phyloP scores from a whole-genome alignment of 2,888 invertebrate genomes.

The Philereme vetulata region DNA sequence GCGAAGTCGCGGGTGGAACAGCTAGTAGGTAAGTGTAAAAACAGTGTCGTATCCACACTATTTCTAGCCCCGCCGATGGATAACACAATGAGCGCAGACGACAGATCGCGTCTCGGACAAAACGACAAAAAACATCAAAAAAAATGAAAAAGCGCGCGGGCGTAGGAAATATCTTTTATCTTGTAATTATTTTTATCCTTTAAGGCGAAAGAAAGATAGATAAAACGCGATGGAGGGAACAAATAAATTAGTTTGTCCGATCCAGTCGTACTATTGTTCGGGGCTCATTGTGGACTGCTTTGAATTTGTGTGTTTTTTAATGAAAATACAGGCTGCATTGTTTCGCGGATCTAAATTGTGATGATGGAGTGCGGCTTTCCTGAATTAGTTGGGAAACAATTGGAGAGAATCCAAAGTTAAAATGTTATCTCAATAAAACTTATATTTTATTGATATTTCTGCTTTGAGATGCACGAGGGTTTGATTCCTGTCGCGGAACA shows the following conservation, averaged over 20 bases:
- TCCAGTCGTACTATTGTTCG: constrained; percentile 58
- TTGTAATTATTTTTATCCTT: constrained; percentile 84
- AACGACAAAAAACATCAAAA: constrained; percentile 56
- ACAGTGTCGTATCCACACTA: constrained; percentile 44
- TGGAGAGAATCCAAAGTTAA: constrained; percentile 11
- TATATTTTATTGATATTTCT: no score
- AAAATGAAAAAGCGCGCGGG: constrained; percentile 48
- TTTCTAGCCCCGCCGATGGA: constrained; percentile 56
- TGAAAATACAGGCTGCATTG: constrained; percentile 40
- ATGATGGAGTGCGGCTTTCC: constrained; percentile 23
- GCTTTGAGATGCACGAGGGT: no score
- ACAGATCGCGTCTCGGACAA: constrained; percentile 70
- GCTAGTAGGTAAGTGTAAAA: background rate
- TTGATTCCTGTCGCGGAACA: no score
- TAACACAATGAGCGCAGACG: constrained; percentile 65
- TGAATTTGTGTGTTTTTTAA: constrained; percentile 45
- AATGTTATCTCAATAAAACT: background rate
- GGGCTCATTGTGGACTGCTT: constrained; percentile 44
- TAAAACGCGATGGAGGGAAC: constrained; percentile 53
- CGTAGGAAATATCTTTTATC: constrained; percentile 76
- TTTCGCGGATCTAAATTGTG: constrained; percentile 32
- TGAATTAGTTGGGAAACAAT: constrained; percentile 18
- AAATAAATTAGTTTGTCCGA: constrained; percentile 77
- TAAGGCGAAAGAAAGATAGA: constrained; percentile 71
- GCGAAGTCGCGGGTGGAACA: no score